These are phyloP conservation scores for Norana najaformis DNA, from an alignment of 2,888 invertebrate genomes.

Conservation along the genomic window DNA sequence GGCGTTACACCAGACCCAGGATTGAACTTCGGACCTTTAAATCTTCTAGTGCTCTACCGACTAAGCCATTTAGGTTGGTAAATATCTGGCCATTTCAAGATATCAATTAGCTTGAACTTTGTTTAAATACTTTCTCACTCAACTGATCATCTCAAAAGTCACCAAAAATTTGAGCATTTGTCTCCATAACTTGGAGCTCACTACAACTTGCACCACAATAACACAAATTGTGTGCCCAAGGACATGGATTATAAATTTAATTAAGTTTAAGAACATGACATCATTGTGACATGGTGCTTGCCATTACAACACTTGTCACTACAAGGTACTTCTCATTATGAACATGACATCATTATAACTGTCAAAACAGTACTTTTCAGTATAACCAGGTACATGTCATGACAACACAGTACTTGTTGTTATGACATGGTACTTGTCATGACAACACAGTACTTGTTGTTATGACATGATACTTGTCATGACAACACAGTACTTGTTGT, in stretches of 20 bases:
- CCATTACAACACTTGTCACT: too few relatives aligned
- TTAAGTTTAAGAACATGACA: neutral
- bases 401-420: neutral
- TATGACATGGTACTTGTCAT: neutral
- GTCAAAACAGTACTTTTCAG: too few relatives aligned
- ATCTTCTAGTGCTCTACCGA: neutral
- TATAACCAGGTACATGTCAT: neutral
- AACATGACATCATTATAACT: too few relatives aligned
- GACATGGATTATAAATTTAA: neutral
- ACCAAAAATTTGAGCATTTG: neutral
- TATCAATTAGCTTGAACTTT: neutral
- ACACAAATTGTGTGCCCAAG: neutral
- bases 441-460: neutral
- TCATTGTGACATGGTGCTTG: too few relatives aligned
- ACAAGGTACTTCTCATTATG: too few relatives aligned
- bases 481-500: too few relatives aligned
- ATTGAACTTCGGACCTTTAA: neutral
- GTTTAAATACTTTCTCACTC: too few relatives aligned
- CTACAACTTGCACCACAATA: neutral
- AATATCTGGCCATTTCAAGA: neutral
- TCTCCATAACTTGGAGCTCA: too few relatives aligned
- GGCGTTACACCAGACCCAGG: neutral
- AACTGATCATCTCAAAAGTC: too few relatives aligned
- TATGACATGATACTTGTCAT: too few relatives aligned
- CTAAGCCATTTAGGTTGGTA: neutral